Evolutionary conservation across 2,113 vertebrate species (phyloP), one percentile per base, ranked within the genome.

Genomic region (Ictalurus furcatus): DNA sequence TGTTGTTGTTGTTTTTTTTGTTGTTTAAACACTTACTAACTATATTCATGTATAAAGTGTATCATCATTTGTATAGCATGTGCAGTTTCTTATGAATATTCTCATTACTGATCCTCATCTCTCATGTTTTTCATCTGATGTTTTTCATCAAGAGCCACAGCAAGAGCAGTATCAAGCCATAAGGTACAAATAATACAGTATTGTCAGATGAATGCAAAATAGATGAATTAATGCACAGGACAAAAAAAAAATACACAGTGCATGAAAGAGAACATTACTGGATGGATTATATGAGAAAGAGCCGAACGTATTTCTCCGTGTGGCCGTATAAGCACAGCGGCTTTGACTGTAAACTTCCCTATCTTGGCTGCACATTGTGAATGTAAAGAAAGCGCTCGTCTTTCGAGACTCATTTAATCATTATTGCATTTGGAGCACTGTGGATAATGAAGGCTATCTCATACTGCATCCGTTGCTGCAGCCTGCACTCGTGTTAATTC

Each of bases 381-480:
- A 48, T 25, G 40, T 25, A 78, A 48, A 52, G 23, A 52, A 48
- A 52, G 44, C 44, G 14, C 40, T 28, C 6, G 23, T 78, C 74
- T 23, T 52, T 28, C 2, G 23, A 28, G 74, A 52, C 44, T 52
- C 74, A 78, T 78, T 28, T 81, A 30, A 56, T 58, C 52, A 58
- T 81, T 81, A 81, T 81, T 81, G 48, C 52, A 19, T 81, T 81
- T 56, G 28, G n/a, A 58, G 52, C 79, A 81, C 28, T 81, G 54
- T 30, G 52, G 52, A 58, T 56, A 58, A 34, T 58, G n/a, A 56
- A 81, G 52, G 52, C 16, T 81, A 34, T 81, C 52, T 56, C 3
- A 81, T 56, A 9, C 54, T 34, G 8, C 52, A 58, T 56, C 34
- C 30, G 6, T 56, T 34, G 54, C 13, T 58, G 28, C 52, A 17